These are phyloP conservation scores for Myocastor coypus DNA, from an alignment of 2,113 vertebrate species.

Conservation along the genomic window DNA sequence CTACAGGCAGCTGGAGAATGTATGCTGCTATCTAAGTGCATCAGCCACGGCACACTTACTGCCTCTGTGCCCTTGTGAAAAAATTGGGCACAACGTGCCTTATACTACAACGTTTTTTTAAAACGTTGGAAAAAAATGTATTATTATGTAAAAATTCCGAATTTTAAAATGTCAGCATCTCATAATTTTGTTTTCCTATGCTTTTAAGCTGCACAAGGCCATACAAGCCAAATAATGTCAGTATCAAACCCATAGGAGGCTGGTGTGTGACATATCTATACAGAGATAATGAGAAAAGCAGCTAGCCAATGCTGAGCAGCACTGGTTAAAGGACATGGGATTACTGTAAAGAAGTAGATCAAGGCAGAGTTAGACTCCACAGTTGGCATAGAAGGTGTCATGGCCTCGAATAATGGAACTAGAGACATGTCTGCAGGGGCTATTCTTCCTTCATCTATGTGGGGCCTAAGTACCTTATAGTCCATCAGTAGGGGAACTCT, in stretches of 20 bases:
- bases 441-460: not conserved
- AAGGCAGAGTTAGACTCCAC: not conserved
- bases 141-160: not conserved
- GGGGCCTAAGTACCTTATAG: not conserved
- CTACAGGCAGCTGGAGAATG: not conserved
- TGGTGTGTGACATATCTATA: not conserved
- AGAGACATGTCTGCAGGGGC: not conserved
- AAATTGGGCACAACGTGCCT: not conserved
- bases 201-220: not conserved
- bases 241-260: not conserved
- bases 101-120: not conserved
- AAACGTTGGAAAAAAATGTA: too few species aligned
- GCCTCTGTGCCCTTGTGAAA: not conserved
- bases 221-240: not conserved
- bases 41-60: not conserved
- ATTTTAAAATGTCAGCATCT: not conserved
- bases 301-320: not conserved
- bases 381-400: too few species aligned
- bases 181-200: not conserved
- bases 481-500: not conserved
- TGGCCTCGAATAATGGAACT: not conserved
- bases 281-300: not conserved
- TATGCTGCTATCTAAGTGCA: not conserved
- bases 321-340: rapidly evolving
- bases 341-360: not conserved